phyloP scores from a whole-genome alignment of 2,113 vertebrate genomes.

The Aphelocoma coerulescens region DNA sequence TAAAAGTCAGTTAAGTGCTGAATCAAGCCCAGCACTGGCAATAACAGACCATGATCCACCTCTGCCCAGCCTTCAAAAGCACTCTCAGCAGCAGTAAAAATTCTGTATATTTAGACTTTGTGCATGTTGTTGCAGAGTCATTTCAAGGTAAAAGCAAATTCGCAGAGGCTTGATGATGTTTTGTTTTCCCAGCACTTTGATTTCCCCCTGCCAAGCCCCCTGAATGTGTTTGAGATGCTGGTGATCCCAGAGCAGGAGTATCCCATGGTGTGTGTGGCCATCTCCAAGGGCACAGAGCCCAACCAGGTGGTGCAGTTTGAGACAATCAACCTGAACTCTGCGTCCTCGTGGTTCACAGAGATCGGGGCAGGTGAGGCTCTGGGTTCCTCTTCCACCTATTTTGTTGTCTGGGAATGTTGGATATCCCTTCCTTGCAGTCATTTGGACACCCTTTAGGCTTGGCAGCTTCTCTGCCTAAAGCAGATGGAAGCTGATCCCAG shows the following conservation, averaged over 20 bases:
- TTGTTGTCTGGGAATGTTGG: not conserved
- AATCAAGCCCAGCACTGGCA: not conserved
- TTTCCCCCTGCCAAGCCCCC: constrained; percentile 92
- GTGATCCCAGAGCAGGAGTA: constrained; percentile 98
- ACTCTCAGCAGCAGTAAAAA: not conserved
- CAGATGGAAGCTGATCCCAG: not conserved
- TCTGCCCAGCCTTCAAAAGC: not conserved
- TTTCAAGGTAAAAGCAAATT: not conserved
- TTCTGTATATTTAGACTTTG: rapidly evolving
- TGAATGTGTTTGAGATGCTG: constrained; percentile 98
- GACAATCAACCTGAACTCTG: constrained; percentile 98
- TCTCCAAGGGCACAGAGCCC: constrained; percentile 84
- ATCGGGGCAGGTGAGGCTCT: constrained; percentile 82
- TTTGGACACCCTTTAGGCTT: not conserved
- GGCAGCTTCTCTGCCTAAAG: not conserved
- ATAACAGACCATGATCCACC: not conserved
- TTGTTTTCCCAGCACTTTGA: constrained; percentile 87
- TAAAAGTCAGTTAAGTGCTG: not conserved
- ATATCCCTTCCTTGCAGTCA: rapidly evolving
- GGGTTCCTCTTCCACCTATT: rapidly evolving
- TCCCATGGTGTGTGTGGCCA: constrained; percentile 93
- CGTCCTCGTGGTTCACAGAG: constrained; percentile 98
- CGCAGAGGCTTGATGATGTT: not conserved
- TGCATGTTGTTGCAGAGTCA: not conserved
- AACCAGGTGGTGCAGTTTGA: constrained; percentile 94